Evolutionary conservation across 2,888 invertebrate genomes (phyloP).

Genomic region (Noctua fimbriata): DNA sequence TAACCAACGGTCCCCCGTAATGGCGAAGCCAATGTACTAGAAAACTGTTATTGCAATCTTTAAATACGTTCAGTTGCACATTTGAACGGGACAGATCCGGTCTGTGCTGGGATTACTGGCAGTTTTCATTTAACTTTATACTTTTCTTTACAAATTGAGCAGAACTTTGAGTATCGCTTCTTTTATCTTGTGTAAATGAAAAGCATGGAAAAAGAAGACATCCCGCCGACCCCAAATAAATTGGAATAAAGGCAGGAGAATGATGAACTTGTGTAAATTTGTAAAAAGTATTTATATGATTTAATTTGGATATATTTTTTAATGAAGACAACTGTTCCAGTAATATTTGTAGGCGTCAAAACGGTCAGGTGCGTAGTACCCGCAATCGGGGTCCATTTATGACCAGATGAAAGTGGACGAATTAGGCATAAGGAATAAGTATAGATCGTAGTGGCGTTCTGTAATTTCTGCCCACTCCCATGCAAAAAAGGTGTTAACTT

Average conservation of each 20-base stretch:
- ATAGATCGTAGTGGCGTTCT: neutral
- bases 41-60: slow-evolving; percentile 48
- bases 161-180: slow-evolving; percentile 5
- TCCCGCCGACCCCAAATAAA: neutral
- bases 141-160: slow-evolving; percentile 27
- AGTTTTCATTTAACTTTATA: slow-evolving; percentile 23
- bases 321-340: too few species aligned
- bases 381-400: too few species aligned
- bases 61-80: slow-evolving; percentile 35
- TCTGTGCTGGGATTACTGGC: slow-evolving; percentile 22
- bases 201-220: neutral
- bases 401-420: too few species aligned
- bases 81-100: slow-evolving; percentile 19
- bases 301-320: neutral
- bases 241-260: neutral
- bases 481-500: neutral
- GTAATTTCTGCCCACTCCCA: neutral
- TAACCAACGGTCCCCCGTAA: slow-evolving; percentile 28
- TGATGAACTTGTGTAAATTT: neutral
- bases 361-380: too few species aligned
- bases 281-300: neutral
- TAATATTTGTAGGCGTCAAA: too few species aligned
- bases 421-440: too few species aligned
- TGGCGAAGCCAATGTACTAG: slow-evolving; percentile 34
- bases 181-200: neutral